Percentiles rank a stretch among this genome's conserved stretches.
phyloP scores from a whole-genome alignment of 2,888 invertebrate genomes.

The Apodemia zela region DNA sequence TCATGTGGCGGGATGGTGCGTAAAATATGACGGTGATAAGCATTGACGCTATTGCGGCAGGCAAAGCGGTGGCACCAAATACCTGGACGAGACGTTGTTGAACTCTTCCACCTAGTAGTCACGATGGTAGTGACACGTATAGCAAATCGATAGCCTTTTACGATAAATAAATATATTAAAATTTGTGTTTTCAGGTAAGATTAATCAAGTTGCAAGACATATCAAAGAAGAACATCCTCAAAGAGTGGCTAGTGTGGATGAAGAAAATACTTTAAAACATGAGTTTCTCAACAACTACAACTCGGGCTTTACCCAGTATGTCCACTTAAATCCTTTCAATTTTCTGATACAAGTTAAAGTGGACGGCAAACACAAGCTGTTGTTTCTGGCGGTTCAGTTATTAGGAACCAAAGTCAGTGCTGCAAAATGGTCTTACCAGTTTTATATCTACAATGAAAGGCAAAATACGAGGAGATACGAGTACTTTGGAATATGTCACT shows the following conservation, averaged over 20 bases:
- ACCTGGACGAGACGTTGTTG: too few species aligned
- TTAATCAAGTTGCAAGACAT: slow-evolving; percentile 47
- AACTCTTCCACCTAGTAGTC: too few species aligned
- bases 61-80: too few species aligned
- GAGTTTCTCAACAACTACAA: slow-evolving; percentile 29
- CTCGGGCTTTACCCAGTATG: slow-evolving; percentile 40
- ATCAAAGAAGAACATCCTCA: slow-evolving; percentile 48
- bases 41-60: too few species aligned
- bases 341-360: slow-evolving; percentile 53
- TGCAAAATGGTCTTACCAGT: slow-evolving; percentile 56
- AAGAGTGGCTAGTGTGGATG: slow-evolving; percentile 42
- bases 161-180: background rate
- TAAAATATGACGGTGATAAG: too few species aligned
- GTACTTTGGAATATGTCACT: slow-evolving; percentile 44
- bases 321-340: slow-evolving; percentile 43
- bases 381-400: slow-evolving; percentile 51
- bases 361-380: slow-evolving; percentile 33
- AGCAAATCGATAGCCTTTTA: too few species aligned
- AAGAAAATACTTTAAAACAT: slow-evolving; percentile 45
- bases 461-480: slow-evolving; percentile 49
- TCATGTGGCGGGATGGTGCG: too few species aligned
- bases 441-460: slow-evolving; percentile 58
- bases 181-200: slow-evolving; percentile 47
- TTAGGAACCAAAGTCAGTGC: slow-evolving; percentile 53
- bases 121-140: too few species aligned